These are phyloP conservation scores for Mythimna ferrago DNA, from an alignment of 2,888 invertebrate species.

Conservation along the genomic window DNA sequence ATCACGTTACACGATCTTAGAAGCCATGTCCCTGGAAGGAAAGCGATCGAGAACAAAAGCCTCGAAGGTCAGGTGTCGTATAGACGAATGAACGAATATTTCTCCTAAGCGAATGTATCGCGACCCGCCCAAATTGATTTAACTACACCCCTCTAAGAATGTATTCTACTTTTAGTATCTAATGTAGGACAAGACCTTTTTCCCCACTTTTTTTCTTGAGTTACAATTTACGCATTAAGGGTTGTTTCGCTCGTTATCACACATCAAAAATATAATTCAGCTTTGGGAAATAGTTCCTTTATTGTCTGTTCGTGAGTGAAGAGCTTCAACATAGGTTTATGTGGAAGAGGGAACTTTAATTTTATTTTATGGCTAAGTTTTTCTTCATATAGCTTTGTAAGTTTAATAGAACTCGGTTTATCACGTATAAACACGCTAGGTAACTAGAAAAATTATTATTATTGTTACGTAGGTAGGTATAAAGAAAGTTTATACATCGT, in stretches of 20 bases:
- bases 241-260: constrained; percentile 66
- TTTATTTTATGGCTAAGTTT: constrained; percentile 40
- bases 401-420: constrained; percentile 5
- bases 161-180: constrained; percentile 68
- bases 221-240: constrained; percentile 65
- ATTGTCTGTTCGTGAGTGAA: constrained; percentile 34
- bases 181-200: constrained; percentile 57
- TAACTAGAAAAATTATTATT: not conserved
- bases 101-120: constrained; percentile 72
- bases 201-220: constrained; percentile 51
- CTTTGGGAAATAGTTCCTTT: constrained; percentile 42
- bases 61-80: constrained; percentile 60
- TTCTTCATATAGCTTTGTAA: constrained; percentile 1
- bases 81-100: constrained; percentile 76
- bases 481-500: no score
- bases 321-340: constrained; percentile 41
- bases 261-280: constrained; percentile 65
- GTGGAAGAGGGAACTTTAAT: constrained; percentile 41
- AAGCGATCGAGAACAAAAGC: constrained; percentile 70
- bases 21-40: constrained; percentile 57
- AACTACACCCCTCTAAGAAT: constrained; percentile 68
- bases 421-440: not conserved
- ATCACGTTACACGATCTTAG: constrained; percentile 57
- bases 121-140: constrained; percentile 80
- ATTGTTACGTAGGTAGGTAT: no score